Percentiles rank a stretch among this genome's conserved stretches.
Conservation (phyloP, 2,113 vertebrate species). For the Sciurus niger region DNA sequence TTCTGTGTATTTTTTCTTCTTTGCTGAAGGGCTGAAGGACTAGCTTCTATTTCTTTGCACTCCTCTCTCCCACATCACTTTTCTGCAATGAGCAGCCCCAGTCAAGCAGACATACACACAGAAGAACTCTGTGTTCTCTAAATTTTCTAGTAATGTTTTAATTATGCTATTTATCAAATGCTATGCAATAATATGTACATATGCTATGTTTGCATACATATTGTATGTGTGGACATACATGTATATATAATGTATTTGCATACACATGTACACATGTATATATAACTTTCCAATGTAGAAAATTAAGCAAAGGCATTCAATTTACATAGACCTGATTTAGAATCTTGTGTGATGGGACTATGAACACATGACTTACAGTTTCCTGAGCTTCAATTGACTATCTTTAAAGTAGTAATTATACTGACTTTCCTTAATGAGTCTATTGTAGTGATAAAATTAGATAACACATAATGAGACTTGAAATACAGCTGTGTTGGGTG, state of each 20-base stretch:
- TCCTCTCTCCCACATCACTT: not conserved
- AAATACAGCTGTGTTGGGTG: not conserved
- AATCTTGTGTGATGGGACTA: not conserved
- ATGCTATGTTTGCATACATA: not conserved
- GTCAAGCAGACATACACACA: not conserved
- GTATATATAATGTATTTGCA: too few relatives aligned
- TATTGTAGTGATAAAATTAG: not conserved
- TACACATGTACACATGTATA: not conserved
- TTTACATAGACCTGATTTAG: not conserved
- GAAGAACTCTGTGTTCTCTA: not conserved
- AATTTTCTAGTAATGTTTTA: not conserved
- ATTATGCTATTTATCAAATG: not conserved
- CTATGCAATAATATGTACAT: not conserved
- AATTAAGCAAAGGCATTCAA: not conserved
- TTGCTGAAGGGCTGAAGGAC: not conserved
- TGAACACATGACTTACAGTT: not conserved
- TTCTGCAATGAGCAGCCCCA: not conserved
- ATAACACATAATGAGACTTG: not conserved
- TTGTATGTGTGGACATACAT: too few relatives aligned
- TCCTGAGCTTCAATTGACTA: not conserved
- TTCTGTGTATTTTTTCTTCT: not conserved
- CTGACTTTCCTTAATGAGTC: not conserved
- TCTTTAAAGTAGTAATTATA: not conserved
- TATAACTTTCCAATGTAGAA: not conserved
- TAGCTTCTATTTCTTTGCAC: not conserved